Conservation (phyloP, 1,140 invertebrate species). For the Apis laboriosa region DNA sequence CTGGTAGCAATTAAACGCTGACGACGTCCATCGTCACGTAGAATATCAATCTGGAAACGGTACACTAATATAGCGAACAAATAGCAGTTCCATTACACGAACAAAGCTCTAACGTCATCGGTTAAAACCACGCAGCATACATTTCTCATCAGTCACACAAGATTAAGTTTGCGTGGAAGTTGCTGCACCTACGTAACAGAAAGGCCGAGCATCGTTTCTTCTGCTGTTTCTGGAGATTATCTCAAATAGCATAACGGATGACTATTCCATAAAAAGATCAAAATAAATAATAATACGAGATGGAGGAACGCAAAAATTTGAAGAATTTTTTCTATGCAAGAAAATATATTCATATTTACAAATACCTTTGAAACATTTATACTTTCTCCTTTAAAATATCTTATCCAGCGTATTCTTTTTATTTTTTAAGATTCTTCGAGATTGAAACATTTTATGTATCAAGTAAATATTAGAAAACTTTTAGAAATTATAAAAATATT, state of each 20-base stretch:
- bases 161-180: slow-evolving; percentile 23
- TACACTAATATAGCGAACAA: not conserved
- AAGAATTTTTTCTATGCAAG: too few relatives aligned
- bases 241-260: not conserved
- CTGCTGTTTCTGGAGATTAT: slow-evolving; percentile 18
- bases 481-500: too few relatives aligned
- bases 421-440: too few relatives aligned
- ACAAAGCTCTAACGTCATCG: slow-evolving; percentile 25
- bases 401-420: too few relatives aligned
- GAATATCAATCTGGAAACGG: not conserved
- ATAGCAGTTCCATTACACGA: slow-evolving; percentile 16
- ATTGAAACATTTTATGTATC: too few relatives aligned
- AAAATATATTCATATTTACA: too few relatives aligned
- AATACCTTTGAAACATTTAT: too few relatives aligned
- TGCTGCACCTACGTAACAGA: slow-evolving; percentile 16
- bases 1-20: not conserved
- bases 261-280: not conserved
- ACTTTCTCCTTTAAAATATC: too few relatives aligned
- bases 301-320: too few relatives aligned
- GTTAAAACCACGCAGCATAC: not conserved
- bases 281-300: not conserved
- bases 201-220: slow-evolving; percentile 14
- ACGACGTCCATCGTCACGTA: too few relatives aligned
- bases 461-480: too few relatives aligned
- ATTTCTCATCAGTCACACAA: slow-evolving; percentile 26